Percentiles rank a stretch among this genome's conserved stretches.
Evolutionary conservation across 2,797 vertebrate genomes (phyloP).

Genomic region (Thripadectes ignobilis): DNA sequence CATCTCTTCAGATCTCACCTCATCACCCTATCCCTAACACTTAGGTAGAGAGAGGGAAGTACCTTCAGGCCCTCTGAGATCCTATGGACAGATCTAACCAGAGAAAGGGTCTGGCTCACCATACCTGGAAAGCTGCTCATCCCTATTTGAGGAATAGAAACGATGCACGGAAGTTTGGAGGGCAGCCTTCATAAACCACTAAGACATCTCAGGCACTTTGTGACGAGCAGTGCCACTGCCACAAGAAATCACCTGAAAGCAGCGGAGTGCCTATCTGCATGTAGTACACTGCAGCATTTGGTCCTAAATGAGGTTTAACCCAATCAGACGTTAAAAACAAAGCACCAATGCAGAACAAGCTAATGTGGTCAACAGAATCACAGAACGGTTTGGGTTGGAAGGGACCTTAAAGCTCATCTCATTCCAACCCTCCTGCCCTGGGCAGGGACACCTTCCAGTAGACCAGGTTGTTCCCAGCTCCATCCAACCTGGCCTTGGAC

Average conservation of each 20-base stretch:
- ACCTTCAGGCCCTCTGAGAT: too few species aligned
- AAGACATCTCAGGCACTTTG: neutral
- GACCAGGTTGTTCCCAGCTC: neutral
- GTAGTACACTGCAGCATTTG: neutral
- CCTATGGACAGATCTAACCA: too few species aligned
- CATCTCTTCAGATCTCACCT: neutral
- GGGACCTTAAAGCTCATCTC: neutral
- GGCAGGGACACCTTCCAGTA: neutral
- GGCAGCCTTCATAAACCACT: neutral
- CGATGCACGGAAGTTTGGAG: neutral
- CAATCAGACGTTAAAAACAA: neutral
- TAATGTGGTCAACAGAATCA: neutral
- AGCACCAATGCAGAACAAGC: neutral
- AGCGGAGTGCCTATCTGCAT: accelerated
- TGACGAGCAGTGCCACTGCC: neutral
- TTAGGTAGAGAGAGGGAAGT: too few species aligned
- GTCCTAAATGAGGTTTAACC: neutral
- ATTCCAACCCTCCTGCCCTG: neutral
- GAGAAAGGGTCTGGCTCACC: too few species aligned
- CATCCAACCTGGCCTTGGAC: neutral
- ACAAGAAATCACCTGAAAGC: neutral
- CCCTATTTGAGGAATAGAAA: too few species aligned
- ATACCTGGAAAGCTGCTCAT: too few species aligned
- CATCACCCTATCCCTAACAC: neutral
- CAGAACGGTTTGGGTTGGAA: neutral